Evolutionary conservation across 2,888 invertebrate genomes (phyloP), one percentile per base, ranked within the genome.

Genomic region (Lathronympha strigana): DNA sequence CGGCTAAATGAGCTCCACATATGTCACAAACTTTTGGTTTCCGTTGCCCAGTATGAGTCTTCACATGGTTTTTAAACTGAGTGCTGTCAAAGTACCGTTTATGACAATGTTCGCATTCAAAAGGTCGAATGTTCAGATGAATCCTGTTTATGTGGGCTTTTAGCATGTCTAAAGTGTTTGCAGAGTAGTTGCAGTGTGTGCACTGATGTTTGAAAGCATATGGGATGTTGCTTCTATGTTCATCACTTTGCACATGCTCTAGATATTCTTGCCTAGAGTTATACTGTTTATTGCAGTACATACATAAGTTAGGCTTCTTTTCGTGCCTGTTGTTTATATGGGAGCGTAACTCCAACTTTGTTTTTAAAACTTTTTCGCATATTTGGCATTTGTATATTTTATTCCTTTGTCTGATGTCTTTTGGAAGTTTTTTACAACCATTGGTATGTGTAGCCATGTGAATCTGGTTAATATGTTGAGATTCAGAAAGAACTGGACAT

Each of bases 1-100:
- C 66, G 0, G 60, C 31, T n/a, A 66, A 49, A 17, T 60, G 28
- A 1, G 54, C 60, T 1, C 66, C 66, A 40, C 66, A 66, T 4
- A 61, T 66, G 31, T 66, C 66, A 25, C 66, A 66, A 3, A 66
- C 61, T 25, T 66, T 66, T 0, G 9, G 47, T 31, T 61, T 64
- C 21, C 13, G 17, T 8, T 63, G 38, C 0, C 66, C 66, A 0
- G 47, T 66, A 15, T 66, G 66, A 0, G 47, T 66, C 40, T 61
- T 61, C 9, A 66, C 31, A 31, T 66, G 66, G 15, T 54, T 66
- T 17, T 49, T 60, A 9, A 66, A 15, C 5, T 61, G 66, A n/a
- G 5, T 31, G 2, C 28, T 60, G 4, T 61, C 53, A 23, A 66
- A 66, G 40, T 66, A 66, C 0, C 28, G 11, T 9, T 66, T 66